These are phyloP conservation scores for Macaria notata DNA, from an alignment of 2,888 invertebrate species.

Conservation along the genomic window DNA sequence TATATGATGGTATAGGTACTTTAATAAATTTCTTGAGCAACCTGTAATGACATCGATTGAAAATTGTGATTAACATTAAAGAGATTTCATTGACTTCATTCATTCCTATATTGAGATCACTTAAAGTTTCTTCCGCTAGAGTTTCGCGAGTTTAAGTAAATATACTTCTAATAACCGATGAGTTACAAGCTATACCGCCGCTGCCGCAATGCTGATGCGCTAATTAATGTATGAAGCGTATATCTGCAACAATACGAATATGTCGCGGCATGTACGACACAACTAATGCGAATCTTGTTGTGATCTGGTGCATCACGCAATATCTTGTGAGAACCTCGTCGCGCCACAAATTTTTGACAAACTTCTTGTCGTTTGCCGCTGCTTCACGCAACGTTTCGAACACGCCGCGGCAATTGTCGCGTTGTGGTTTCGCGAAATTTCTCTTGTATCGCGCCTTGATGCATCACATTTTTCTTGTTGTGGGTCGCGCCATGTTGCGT, in stretches of 20 bases:
- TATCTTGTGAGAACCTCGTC: neutral
- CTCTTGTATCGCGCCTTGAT: no score
- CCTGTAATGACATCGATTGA: neutral
- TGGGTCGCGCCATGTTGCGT: neutral
- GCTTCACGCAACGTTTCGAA: no score
- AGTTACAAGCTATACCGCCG: constrained; percentile 6
- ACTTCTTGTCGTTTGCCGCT: no score
- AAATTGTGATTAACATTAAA: neutral
- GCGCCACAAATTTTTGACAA: no score
- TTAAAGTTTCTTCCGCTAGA: neutral
- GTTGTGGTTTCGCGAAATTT: no score
- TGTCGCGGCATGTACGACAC: no score
- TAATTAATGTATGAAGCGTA: no score
- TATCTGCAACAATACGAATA: no score
- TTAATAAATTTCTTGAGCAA: no score
- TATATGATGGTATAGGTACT: no score
- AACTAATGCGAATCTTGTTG: no score
- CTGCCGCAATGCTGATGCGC: neutral
- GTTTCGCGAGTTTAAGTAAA: neutral
- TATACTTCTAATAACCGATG: neutral
- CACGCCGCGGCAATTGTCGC: no score
- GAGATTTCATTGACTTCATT: neutral
- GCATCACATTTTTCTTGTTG: neutral
- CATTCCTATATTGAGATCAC: constrained; percentile 15
- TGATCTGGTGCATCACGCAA: neutral